Evolutionary conservation across 1,140 invertebrate genomes (phyloP).

Genomic region (Euglossa dilemma): DNA sequence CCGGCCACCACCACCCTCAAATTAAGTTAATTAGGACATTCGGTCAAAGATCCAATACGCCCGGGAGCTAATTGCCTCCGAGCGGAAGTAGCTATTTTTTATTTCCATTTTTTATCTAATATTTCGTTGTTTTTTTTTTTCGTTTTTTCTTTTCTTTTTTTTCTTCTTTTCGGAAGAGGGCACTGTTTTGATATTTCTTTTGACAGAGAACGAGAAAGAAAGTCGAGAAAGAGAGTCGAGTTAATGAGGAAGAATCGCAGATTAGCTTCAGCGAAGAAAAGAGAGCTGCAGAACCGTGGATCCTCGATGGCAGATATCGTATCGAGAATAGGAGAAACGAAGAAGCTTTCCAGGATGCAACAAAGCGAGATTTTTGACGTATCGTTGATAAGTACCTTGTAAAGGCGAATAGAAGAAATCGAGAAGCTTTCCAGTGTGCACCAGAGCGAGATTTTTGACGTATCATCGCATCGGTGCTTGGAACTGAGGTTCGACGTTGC

Average conservation of each 20-base stretch:
- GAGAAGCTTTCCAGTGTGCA: too few relatives aligned
- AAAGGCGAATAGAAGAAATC: too few relatives aligned
- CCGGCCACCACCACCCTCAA: neutral
- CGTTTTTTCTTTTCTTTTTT: neutral
- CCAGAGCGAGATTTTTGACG: too few relatives aligned
- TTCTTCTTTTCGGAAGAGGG: neutral
- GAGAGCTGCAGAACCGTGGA: neutral
- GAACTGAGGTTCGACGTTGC: too few relatives aligned
- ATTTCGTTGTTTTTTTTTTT: neutral
- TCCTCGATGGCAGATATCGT: too few relatives aligned
- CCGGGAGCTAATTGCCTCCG: neutral
- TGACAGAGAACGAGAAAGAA: too few relatives aligned
- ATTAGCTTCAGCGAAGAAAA: neutral
- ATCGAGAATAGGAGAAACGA: neutral
- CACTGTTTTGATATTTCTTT: too few relatives aligned
- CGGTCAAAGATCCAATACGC: neutral
- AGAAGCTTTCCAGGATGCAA: too few relatives aligned
- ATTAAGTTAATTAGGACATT: constrained; percentile 23
- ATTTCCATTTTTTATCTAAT: neutral
- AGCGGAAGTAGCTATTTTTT: neutral
- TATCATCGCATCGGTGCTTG: too few relatives aligned
- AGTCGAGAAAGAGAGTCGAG: neutral
- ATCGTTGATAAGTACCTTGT: too few relatives aligned
- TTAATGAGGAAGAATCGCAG: neutral
- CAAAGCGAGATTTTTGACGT: too few relatives aligned